phyloP scores from a whole-genome alignment of 2,797 vertebrate species.

The Miichthys miiuy region DNA sequence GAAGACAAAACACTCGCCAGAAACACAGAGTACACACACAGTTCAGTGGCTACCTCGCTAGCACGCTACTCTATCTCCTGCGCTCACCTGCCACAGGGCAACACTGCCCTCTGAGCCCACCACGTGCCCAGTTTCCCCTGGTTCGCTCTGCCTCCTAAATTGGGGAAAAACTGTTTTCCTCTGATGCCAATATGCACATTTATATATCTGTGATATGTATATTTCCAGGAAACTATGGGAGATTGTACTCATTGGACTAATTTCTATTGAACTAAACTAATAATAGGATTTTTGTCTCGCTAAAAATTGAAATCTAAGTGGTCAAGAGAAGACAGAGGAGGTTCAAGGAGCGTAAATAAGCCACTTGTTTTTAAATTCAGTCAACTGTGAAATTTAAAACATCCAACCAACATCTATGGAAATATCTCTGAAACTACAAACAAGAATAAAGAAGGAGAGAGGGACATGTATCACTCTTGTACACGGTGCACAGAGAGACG shows the following conservation, averaged over 20 bases:
- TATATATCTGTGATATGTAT: neutral
- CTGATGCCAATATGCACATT: slow-evolving; percentile 25
- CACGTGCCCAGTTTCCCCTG: slow-evolving; percentile 39
- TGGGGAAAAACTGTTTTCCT: slow-evolving; percentile 53
- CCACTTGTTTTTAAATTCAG: neutral
- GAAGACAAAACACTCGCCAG: neutral
- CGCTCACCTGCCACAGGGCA: slow-evolving; percentile 75
- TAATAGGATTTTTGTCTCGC: neutral
- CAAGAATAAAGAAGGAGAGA: neutral
- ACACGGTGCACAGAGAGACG: neutral
- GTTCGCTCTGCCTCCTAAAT: slow-evolving; percentile 66
- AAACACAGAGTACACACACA: slow-evolving; percentile 15
- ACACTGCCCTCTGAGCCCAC: slow-evolving; percentile 61
- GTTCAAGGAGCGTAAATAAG: neutral
- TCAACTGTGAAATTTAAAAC: neutral
- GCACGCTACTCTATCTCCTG: slow-evolving; percentile 46
- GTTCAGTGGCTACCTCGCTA: slow-evolving; percentile 36
- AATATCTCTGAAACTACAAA: neutral
- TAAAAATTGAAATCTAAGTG: neutral
- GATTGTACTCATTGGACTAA: neutral
- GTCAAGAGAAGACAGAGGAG: neutral
- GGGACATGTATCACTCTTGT: neutral
- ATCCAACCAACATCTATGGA: neutral
- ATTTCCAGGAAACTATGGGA: slow-evolving; percentile 5
- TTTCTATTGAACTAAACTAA: slow-evolving; percentile 23